phyloP scores from a whole-genome alignment of 2,113 vertebrate species.

The Cranoglanis bouderius region DNA sequence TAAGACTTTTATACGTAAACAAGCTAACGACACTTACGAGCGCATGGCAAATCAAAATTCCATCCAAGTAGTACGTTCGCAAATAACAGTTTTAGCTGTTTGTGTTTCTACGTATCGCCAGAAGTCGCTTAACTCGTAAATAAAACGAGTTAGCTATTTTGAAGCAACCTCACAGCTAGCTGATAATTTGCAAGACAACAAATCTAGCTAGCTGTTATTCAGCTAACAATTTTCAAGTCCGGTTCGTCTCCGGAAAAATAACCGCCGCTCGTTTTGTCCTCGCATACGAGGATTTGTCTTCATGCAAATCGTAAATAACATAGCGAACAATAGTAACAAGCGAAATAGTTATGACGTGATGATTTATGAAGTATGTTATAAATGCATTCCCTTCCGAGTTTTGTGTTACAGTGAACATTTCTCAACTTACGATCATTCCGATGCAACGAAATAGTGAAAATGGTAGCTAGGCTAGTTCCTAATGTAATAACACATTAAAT shows the following conservation, averaged over 20 bases:
- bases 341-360: background rate
- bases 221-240: background rate
- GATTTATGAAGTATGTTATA: background rate
- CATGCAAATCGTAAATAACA: background rate
- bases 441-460: background rate
- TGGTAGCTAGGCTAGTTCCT: background rate
- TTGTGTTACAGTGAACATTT: background rate
- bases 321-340: background rate
- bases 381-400: background rate
- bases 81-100: background rate
- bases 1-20: background rate
- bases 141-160: background rate
- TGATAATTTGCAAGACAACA: background rate
- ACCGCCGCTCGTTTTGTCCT: background rate
- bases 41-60: background rate
- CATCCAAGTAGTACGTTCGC: background rate
- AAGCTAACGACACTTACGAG: background rate
- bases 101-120: background rate
- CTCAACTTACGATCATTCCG: background rate
- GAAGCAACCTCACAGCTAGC: background rate
- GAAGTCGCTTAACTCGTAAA: background rate
- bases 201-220: background rate
- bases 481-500: background rate
- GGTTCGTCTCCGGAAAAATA: background rate
- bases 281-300: background rate